Evolutionary conservation across 2,113 vertebrate species (phyloP).

Genomic region (Leptosomus discolor): DNA sequence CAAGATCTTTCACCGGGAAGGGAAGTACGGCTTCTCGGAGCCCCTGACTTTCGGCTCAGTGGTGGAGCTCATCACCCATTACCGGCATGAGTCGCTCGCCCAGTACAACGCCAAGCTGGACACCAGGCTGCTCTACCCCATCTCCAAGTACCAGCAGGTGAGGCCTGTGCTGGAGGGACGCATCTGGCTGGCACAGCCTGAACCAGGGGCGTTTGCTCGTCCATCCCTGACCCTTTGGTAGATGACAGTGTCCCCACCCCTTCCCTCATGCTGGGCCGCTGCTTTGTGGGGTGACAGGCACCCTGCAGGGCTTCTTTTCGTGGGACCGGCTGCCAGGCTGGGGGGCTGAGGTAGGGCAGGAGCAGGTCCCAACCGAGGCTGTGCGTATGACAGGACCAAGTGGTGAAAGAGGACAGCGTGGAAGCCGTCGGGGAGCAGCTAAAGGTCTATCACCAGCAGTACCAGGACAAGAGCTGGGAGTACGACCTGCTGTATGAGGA

Average conservation of each 20-base stretch:
- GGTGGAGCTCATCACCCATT: conserved; percentile 82
- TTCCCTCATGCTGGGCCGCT: not conserved
- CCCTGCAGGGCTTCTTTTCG: not conserved
- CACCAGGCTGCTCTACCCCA: conserved; percentile 79
- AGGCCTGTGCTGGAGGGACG: not conserved
- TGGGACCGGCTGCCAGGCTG: not conserved
- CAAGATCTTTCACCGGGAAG: conserved; percentile 82
- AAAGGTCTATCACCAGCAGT: conserved; percentile 83
- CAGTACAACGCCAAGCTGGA: conserved; percentile 85
- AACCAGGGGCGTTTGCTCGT: fast-evolving
- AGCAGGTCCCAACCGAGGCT: not conserved
- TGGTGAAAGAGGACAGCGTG: conserved; percentile 72
- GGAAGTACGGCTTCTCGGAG: conserved; percentile 81
- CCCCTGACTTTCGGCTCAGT: conserved; percentile 79
- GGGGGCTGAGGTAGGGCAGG: not conserved
- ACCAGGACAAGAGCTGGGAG: conserved; percentile 83
- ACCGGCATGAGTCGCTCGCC: conserved; percentile 79
- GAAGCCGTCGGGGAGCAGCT: conserved; percentile 83
- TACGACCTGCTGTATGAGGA: conserved; percentile 82
- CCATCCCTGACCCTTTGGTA: not conserved
- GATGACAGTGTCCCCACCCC: not conserved
- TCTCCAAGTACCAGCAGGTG: conserved; percentile 85
- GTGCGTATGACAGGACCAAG: conserved; percentile 49
- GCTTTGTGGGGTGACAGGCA: not conserved
- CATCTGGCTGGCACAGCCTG: not conserved